A percentile compares a stretch with the other conserved stretches of the same genome.
phyloP scores from a whole-genome alignment of 2,113 vertebrate genomes.

The Oreochromis aureus region DNA sequence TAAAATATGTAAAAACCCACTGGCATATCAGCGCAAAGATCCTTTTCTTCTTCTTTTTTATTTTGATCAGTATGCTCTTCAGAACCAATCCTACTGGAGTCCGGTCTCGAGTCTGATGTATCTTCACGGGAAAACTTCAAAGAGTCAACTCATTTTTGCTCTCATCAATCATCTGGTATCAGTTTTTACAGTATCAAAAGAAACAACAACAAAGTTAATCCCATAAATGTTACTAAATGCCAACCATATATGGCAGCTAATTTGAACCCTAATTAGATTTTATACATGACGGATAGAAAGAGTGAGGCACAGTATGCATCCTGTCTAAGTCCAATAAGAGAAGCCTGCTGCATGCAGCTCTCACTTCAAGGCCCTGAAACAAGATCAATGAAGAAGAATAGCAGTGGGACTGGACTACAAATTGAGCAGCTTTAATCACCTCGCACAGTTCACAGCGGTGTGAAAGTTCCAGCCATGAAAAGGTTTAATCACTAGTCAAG shows the following conservation, averaged over 20 bases:
- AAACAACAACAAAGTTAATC: neutral
- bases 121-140: neutral
- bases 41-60: neutral
- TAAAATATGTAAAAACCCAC: neutral
- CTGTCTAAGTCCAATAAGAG: constrained; percentile 17
- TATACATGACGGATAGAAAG: neutral
- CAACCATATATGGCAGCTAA: neutral
- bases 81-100: neutral
- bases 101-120: neutral
- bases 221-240: neutral
- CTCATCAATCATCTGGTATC: neutral
- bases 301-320: neutral
- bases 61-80: neutral
- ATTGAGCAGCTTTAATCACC: constrained; percentile 67
- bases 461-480: constrained; percentile 54
- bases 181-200: neutral
- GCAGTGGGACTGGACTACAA: constrained; percentile 55
- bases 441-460: constrained; percentile 53
- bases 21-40: neutral
- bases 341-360: constrained; percentile 12
- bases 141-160: neutral
- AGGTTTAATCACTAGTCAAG: constrained; percentile 60
- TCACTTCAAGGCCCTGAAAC: constrained; percentile 43
- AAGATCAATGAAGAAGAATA: constrained; percentile 57
- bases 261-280: neutral